Conservation (phyloP, 2,113 vertebrate genomes). For the Oriolus oriolus region DNA sequence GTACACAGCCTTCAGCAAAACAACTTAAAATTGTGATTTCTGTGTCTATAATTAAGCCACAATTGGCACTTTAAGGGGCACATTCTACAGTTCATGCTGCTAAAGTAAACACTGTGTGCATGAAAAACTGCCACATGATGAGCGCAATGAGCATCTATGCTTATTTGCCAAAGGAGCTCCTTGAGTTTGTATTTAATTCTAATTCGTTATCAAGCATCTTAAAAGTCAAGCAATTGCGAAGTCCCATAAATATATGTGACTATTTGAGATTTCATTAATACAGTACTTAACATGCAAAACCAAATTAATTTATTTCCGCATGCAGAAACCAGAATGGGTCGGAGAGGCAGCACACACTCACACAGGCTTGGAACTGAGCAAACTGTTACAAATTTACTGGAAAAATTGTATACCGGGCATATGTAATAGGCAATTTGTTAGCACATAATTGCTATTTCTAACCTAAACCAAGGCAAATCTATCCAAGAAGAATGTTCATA, state of each 20-base stretch:
- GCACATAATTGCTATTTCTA: constrained; percentile 23
- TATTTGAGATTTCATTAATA: constrained; percentile 5
- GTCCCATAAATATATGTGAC: neutral
- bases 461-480: constrained; percentile 4
- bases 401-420: neutral
- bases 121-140: neutral
- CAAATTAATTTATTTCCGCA: neutral
- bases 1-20: neutral
- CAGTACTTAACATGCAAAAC: neutral
- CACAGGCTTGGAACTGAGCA: neutral
- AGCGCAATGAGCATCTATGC: neutral
- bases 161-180: neutral
- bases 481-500: neutral
- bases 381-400: constrained; percentile 9
- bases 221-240: neutral
- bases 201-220: neutral
- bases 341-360: neutral
- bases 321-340: neutral
- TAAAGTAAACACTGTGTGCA: neutral
- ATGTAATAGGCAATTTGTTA: constrained; percentile 23
- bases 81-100: neutral
- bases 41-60: neutral
- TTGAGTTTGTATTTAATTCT: neutral
- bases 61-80: neutral
- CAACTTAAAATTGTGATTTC: neutral